phyloP scores from a whole-genome alignment of 1,140 invertebrate genomes.

The Grapholita molesta region DNA sequence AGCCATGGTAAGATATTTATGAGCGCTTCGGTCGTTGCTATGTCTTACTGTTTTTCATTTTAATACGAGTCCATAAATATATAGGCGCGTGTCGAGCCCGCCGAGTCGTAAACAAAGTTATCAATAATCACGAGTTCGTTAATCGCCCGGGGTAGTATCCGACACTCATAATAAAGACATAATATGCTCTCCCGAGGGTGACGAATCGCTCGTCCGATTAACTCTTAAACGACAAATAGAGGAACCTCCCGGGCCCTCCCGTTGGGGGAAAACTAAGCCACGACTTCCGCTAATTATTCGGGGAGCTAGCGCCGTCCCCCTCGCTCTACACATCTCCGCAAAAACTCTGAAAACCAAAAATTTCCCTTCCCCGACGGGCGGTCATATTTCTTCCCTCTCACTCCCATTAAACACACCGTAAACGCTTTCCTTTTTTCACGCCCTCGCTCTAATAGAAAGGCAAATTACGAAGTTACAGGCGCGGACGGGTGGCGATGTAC shows the following conservation, averaged over 20 bases:
- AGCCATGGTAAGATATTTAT: not conserved
- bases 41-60: not conserved
- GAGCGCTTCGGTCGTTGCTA: not conserved
- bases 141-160: slow-evolving; percentile 51
- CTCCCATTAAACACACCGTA: slow-evolving; percentile 77
- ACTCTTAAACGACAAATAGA: slow-evolving; percentile 78
- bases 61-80: not conserved
- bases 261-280: slow-evolving; percentile 71
- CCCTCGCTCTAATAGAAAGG: slow-evolving; percentile 78
- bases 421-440: slow-evolving; percentile 78
- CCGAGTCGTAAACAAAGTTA: slow-evolving; percentile 52
- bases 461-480: slow-evolving; percentile 77
- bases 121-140: slow-evolving; percentile 71
- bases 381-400: slow-evolving; percentile 76
- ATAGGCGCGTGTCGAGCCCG: slow-evolving; percentile 10
- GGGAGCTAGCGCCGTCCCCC: slow-evolving; percentile 61
- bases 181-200: slow-evolving; percentile 72
- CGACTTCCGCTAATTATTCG: slow-evolving; percentile 75
- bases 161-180: slow-evolving; percentile 73
- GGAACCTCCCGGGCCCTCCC: slow-evolving; percentile 66
- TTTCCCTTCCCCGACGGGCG: slow-evolving; percentile 71
- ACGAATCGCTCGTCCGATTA: slow-evolving; percentile 74
- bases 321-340: slow-evolving; percentile 70
- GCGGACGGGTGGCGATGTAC: slow-evolving; percentile 75
- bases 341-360: slow-evolving; percentile 76